Evolutionary conservation across 2,888 invertebrate genomes (phyloP).

Genomic region (Serripes groenlandicus): DNA sequence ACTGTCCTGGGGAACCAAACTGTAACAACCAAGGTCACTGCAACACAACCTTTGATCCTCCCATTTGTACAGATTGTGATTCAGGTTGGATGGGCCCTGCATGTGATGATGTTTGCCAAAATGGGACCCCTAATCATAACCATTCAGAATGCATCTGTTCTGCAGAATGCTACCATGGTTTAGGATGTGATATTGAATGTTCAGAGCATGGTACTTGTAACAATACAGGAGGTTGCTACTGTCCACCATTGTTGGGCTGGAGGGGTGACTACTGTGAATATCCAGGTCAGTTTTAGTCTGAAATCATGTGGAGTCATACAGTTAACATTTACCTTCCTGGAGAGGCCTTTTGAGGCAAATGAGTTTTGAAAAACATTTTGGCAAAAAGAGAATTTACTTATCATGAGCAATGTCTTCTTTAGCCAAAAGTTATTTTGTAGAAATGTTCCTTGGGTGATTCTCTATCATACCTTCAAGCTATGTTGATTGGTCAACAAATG

Average conservation of each 20-base stretch:
- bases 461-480: too few relatives aligned
- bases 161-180: slow-evolving; percentile 76
- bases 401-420: too few relatives aligned
- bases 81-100: slow-evolving; percentile 76
- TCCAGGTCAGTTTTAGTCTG: slow-evolving; percentile 44
- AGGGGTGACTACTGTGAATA: slow-evolving; percentile 75
- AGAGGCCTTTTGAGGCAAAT: too few relatives aligned
- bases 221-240: slow-evolving; percentile 65
- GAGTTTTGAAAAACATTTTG: neutral
- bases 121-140: slow-evolving; percentile 64
- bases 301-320: too few relatives aligned
- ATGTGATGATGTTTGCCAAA: slow-evolving; percentile 74
- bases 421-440: too few relatives aligned
- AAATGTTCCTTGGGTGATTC: too few relatives aligned
- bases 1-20: slow-evolving; percentile 79
- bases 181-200: slow-evolving; percentile 78
- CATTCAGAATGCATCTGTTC: slow-evolving; percentile 73
- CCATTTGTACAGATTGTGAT: slow-evolving; percentile 75
- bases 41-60: slow-evolving; percentile 70
- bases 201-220: slow-evolving; percentile 76
- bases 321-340: too few relatives aligned
- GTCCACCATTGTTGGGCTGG: slow-evolving; percentile 76
- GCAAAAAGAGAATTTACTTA: neutral
- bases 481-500: too few relatives aligned
- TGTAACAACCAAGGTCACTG: slow-evolving; percentile 75